Base-by-base conservation (phyloP, 1,140 invertebrate genomes). In the Delia radicum region DNA sequence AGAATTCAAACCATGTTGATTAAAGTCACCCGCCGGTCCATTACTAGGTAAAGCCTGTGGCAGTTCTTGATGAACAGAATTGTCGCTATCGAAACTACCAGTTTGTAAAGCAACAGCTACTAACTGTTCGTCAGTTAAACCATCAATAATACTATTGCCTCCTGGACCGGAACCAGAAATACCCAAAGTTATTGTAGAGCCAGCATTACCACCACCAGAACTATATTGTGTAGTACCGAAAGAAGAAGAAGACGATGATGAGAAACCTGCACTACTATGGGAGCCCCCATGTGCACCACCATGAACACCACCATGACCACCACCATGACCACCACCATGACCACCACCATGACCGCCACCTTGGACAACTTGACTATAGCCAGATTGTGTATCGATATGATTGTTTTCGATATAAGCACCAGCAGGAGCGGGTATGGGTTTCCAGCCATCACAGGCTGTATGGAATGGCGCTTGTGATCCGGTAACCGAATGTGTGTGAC, bases 371-470 rank as follows among this genome's bases (percentile, higher is more conserved):
- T 80, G 77, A 27, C 82, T 84, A 65, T 84, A 85, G 63, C 82
- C 82, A 0, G 81, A 78, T 71, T 84, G 82, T 2, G 81, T 82
- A 18, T 83, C 83, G 15, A 85, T 81, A 55, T 81, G 79, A 27
- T 83, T 84, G 48, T 82, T 77, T 73, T 84, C 84, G 1, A 84
- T 76, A 42, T 83, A 81, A 62, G 79, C 75, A 0, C 81, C 82
- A 12, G 89, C 80, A 24, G 89, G 86, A 37, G 93, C 92, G 31
- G 93, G 90, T 61, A 95, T 94, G 15, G 93, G 93, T 80, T 93
- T 93, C 93, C 93, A 95, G 31, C 94, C 94, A 77, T 95, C 94
- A 80, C 94, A 95, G 7, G 82, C 83, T 1, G 83, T 85, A 73
- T 85, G 83, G 77, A 85, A 85, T 0, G 82, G 82, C 2, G 81